Conservation (phyloP, 2,888 invertebrate genomes). For the Cyaniris semiargus region DNA sequence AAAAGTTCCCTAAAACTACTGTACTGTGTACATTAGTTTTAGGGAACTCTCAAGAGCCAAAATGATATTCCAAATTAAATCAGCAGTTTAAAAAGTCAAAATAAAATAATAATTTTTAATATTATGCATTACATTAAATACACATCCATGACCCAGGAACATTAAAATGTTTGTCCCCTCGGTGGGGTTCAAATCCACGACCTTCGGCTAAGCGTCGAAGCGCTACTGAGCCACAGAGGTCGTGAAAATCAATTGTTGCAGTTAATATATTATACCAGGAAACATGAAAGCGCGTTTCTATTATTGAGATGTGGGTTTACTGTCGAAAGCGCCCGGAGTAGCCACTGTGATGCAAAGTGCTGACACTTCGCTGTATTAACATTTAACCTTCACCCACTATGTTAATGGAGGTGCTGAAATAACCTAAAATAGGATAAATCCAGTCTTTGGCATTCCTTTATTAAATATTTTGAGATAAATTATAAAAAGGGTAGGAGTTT, state of each 20-base stretch:
- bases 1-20: too few species aligned
- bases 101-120: too few species aligned
- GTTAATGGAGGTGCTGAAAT: not conserved
- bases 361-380: not conserved
- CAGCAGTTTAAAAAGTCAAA: too few species aligned
- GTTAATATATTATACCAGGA: conserved; percentile 13
- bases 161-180: too few species aligned
- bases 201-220: not conserved
- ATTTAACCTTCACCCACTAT: not conserved
- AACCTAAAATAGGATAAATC: not conserved
- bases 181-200: not conserved
- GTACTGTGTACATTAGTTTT: too few species aligned
- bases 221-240: not conserved
- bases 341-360: not conserved
- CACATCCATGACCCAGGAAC: too few species aligned
- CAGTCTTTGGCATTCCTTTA: too few species aligned
- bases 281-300: conserved; percentile 8
- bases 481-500: too few species aligned
- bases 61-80: too few species aligned
- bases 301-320: conserved; percentile 30
- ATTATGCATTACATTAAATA: too few species aligned
- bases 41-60: too few species aligned
- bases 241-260: not conserved
- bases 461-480: too few species aligned
- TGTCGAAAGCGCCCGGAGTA: conserved; percentile 24